Base-by-base conservation (phyloP, 2,797 vertebrate species). In the Ambastaia sidthimunki region DNA sequence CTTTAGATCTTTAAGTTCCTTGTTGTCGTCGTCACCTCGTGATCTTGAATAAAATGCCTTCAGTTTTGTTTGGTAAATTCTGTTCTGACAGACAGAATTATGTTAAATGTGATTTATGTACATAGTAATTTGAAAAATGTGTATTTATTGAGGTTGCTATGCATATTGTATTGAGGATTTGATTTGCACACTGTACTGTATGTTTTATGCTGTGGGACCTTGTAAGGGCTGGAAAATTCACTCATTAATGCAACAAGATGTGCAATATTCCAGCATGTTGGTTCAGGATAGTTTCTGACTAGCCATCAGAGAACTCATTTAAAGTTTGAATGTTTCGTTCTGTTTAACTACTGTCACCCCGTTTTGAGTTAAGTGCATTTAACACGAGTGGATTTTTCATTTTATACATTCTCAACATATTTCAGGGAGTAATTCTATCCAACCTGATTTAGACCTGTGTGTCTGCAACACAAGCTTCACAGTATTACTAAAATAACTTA, bases 91-190 rank as follows among this genome's bases (percentile, higher is more conserved):
- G 54, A 44, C 54, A 47, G 63, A 55, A 57, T 44, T 57, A 76
- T 1, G 4, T 68, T 25, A 6, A 44, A 15, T 57, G 50, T 68
- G 11, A 55, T 44, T 13, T 70, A 6, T 69, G 19, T 71, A 41
- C 34, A 76, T 60, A 34, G 19, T 13, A 19, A 47, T 37, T 37
- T 37, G 4, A 18, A 19, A 67, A 54, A 52, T 31, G 60, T 68
- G 23, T 74, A 74, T 82, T 74, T 82, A 69, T 78, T 78, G 21
- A 37, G 57, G 62, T 69, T 21, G 12, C 31, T 18, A 28, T 54
- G 60, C 23, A 69, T 59, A 12, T 25, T 55, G 11, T 19, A 13
- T 28, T 16, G 15, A 19, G 70, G 47, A 4, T 41, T 63, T n/a
- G 37, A 37, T 71, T 71, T 28, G n/a, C 74, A 72, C 70, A 31